Conservation (phyloP, 2,113 vertebrate species). For the Etheostoma spectabile region DNA sequence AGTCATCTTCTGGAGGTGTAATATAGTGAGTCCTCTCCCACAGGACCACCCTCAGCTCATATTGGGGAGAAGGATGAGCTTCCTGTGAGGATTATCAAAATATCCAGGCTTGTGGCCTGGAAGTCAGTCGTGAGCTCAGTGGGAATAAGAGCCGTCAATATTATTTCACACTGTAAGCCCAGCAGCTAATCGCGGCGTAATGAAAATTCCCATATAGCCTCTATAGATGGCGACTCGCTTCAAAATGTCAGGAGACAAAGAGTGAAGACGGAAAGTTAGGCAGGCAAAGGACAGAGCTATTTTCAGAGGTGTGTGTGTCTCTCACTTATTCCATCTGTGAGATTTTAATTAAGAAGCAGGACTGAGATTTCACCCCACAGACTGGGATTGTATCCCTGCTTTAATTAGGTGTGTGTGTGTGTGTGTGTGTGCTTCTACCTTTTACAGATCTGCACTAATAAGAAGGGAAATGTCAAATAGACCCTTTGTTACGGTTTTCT, state of each 20-base stretch:
- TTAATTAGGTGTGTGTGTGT: constrained; percentile 36
- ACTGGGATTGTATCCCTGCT: constrained; percentile 13
- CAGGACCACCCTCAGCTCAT: constrained; percentile 57
- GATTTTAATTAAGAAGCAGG: constrained; percentile 52
- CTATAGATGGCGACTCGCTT: constrained; percentile 32
- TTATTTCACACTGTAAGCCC: constrained; percentile 66
- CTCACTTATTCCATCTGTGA: constrained; percentile 36
- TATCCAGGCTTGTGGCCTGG: constrained; percentile 59
- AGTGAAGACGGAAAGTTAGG: constrained; percentile 22
- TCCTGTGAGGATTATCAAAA: constrained; percentile 74
- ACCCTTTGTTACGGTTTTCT: constrained; percentile 6
- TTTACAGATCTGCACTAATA: constrained; percentile 39
- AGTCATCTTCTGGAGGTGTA: constrained; percentile 65
- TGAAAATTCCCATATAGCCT: constrained; percentile 62
- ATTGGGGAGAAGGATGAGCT: constrained; percentile 42
- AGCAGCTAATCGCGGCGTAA: constrained; percentile 69
- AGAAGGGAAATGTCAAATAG: constrained; percentile 41
- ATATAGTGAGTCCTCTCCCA: constrained; percentile 64
- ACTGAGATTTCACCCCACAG: constrained; percentile 19
- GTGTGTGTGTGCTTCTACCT: background rate
- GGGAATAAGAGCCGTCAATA: constrained; percentile 68
- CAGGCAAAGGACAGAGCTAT: constrained; percentile 51
- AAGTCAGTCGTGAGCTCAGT: constrained; percentile 52
- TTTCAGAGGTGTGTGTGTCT: constrained; percentile 29
- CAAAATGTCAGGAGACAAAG: constrained; percentile 65